These are phyloP conservation scores for Drepana falcataria DNA, from an alignment of 2,888 invertebrate genomes.

Conservation along the genomic window DNA sequence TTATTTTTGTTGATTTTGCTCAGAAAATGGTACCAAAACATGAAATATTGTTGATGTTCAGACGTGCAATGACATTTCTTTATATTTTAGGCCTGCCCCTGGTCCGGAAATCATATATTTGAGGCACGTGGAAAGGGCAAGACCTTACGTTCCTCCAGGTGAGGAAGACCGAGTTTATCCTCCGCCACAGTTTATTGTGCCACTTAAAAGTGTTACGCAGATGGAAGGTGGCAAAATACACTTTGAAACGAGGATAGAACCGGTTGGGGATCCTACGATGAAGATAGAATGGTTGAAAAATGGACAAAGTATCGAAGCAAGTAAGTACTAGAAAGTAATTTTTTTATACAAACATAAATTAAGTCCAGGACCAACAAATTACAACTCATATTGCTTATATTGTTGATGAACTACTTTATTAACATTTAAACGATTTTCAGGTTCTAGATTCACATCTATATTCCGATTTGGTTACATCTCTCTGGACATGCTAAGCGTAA, in stretches of 20 bases:
- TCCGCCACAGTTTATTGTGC: conserved; percentile 94
- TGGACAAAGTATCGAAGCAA: conserved; percentile 93
- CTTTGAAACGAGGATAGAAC: conserved; percentile 98
- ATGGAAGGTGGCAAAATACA: conserved; percentile 95
- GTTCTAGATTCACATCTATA: conserved; percentile 95
- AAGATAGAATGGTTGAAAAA: conserved; percentile 97
- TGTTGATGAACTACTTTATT: too few species aligned
- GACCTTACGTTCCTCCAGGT: conserved; percentile 87
- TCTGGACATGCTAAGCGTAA: conserved; percentile 92
- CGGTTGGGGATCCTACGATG: conserved; percentile 97
- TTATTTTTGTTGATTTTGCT: background rate
- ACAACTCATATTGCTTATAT: too few species aligned
- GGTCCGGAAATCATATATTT: conserved; percentile 96
- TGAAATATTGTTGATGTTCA: background rate
- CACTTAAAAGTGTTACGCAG: conserved; percentile 88
- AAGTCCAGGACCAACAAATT: too few species aligned
- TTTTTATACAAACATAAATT: too few species aligned
- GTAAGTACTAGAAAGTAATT: conserved; percentile 82
- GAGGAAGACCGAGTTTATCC: conserved; percentile 94
- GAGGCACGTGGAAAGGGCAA: conserved; percentile 93
- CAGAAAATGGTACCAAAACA: too few species aligned
- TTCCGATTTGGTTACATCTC: conserved; percentile 99
- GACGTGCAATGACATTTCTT: background rate
- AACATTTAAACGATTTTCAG: conserved; percentile 74
- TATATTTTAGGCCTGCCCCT: conserved; percentile 85